phyloP scores from a whole-genome alignment of 2,113 vertebrate genomes.

The Lamprologus tigripictilis region DNA sequence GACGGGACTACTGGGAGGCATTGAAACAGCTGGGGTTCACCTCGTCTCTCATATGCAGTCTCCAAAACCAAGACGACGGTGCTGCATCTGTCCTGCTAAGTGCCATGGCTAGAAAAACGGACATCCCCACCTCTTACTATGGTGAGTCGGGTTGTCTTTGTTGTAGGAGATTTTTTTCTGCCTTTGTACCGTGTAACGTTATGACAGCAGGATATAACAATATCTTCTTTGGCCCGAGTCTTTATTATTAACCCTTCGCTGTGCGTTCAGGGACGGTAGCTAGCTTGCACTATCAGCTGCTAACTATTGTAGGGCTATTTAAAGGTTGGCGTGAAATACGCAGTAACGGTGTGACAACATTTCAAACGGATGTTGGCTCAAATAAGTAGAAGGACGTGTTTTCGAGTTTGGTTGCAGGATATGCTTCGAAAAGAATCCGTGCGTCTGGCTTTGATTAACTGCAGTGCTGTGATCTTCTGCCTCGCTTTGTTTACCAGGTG shows the following conservation, averaged over 20 bases:
- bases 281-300: neutral
- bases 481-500: neutral
- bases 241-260: neutral
- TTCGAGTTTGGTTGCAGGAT: neutral
- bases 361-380: neutral
- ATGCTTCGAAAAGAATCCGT: neutral
- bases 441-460: neutral
- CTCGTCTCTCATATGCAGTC: constrained; percentile 65
- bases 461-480: neutral
- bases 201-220: neutral
- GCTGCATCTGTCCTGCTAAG: constrained; percentile 40
- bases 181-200: neutral
- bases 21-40: constrained; percentile 13
- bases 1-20: constrained; percentile 9
- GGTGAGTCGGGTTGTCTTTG: constrained; percentile 64
- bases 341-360: neutral
- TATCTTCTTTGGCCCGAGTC: neutral
- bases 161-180: constrained; percentile 19
- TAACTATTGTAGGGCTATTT: neutral
- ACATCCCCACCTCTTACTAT: constrained; percentile 62
- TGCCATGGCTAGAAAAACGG: constrained; percentile 71
- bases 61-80: constrained; percentile 51
- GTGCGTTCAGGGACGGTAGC: neutral
- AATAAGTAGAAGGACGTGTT: neutral
- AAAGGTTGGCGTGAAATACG: neutral